These are phyloP conservation scores for Aphrophora alni DNA, from an alignment of 2,888 invertebrate species.

Conservation along the genomic window DNA sequence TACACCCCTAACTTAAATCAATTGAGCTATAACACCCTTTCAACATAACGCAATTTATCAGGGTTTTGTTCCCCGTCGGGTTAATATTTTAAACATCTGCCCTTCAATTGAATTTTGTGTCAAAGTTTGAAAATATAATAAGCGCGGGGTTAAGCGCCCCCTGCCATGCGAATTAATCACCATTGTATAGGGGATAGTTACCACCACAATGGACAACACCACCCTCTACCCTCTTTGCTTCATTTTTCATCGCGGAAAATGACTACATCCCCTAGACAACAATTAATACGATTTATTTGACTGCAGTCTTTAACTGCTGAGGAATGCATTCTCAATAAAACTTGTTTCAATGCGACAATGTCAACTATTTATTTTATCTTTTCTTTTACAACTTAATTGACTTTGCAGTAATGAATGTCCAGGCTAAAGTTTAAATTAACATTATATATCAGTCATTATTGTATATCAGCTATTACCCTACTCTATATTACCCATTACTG, in stretches of 20 bases:
- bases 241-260: conserved; percentile 41
- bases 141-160: conserved; percentile 17
- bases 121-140: conserved; percentile 43
- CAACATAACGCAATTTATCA: conserved; percentile 9
- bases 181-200: conserved; percentile 2
- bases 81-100: conserved; percentile 42
- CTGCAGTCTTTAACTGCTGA: not conserved
- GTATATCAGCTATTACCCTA: too few species aligned
- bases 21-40: not conserved
- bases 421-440: not conserved
- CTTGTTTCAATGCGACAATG: not conserved
- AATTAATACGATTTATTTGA: conserved; percentile 33
- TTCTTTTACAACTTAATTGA: not conserved
- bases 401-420: not conserved
- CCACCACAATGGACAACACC: conserved; percentile 36
- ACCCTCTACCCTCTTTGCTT: conserved; percentile 17
- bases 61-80: conserved; percentile 32
- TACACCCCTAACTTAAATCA: not conserved
- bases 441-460: too few species aligned
- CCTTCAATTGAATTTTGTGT: conserved; percentile 42
- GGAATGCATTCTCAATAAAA: not conserved
- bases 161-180: conserved; percentile 10
- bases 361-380: not conserved
- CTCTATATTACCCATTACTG: too few species aligned
- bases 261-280: conserved; percentile 34